Evolutionary conservation across 2,797 vertebrate species (phyloP).

Genomic region (Okamejei kenojei): DNA sequence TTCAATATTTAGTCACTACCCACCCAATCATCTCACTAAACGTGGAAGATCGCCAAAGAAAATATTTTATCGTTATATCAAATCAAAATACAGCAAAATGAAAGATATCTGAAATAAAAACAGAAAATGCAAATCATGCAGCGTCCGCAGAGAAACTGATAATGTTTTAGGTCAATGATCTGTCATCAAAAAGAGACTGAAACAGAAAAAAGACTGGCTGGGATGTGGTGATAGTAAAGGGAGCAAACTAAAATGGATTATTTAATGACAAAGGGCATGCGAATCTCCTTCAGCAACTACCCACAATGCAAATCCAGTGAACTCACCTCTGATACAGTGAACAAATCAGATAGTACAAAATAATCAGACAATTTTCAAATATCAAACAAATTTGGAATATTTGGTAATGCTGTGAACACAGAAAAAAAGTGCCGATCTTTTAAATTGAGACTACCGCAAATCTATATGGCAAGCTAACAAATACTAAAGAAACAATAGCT

Average conservation of each 20-base stretch:
- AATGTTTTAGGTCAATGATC: too few species aligned
- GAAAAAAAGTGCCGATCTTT: conserved; percentile 40
- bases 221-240: not conserved
- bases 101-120: too few species aligned
- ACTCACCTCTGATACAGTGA: not conserved
- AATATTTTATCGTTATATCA: not conserved
- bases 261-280: not conserved
- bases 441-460: conserved; percentile 9
- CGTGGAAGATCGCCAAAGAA: not conserved
- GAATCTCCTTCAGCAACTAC: not conserved
- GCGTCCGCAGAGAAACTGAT: not conserved
- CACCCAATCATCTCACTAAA: not conserved
- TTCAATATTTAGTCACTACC: too few species aligned
- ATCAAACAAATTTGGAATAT: not conserved
- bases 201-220: not conserved
- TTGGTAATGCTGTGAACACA: not conserved
- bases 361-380: not conserved
- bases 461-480: not conserved
- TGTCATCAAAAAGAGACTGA: too few species aligned
- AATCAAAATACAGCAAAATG: too few species aligned
- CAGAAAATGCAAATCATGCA: too few species aligned
- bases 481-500: not conserved
- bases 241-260: not conserved
- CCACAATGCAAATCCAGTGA: not conserved
- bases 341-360: not conserved